These are phyloP conservation scores for Apodemia mormo DNA, from an alignment of 2,888 invertebrate species.

Conservation along the genomic window DNA sequence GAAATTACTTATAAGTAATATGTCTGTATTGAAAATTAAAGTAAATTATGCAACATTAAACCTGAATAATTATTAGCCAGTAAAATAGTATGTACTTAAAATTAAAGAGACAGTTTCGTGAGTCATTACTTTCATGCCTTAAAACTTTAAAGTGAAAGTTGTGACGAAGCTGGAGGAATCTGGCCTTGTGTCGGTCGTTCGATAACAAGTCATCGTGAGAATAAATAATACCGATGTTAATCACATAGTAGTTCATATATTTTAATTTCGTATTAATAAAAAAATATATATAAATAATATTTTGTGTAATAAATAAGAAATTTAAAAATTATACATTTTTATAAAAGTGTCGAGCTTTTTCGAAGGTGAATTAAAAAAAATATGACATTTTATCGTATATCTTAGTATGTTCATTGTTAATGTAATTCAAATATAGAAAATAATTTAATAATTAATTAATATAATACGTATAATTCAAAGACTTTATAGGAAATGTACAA, in stretches of 20 bases:
- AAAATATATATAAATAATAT: no score
- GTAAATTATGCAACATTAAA: constrained; percentile 35
- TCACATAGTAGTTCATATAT: neutral
- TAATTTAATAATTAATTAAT: neutral
- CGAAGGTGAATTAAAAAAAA: neutral
- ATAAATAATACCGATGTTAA: constrained; percentile 41
- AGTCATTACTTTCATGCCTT: constrained; percentile 53
- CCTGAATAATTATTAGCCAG: constrained; percentile 10
- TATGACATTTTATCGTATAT: neutral
- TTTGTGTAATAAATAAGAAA: no score
- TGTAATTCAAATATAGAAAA: neutral
- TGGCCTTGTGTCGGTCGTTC: constrained; percentile 64
- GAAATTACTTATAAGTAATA: constrained; percentile 35
- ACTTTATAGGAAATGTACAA: no score
- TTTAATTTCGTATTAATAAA: neutral
- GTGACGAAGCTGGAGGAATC: constrained; percentile 60
- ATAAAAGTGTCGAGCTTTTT: neutral
- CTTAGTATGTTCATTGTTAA: neutral
- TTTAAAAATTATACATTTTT: no score
- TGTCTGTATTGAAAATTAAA: constrained; percentile 8
- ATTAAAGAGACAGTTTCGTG: constrained; percentile 34
- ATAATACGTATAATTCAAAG: neutral
- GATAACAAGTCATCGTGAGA: constrained; percentile 58
- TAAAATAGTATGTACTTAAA: constrained; percentile 26
- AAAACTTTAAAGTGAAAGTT: constrained; percentile 78